A percentile compares a stretch with the other conserved stretches of the same genome.
phyloP scores from a whole-genome alignment of 2,797 vertebrate species.

The Chelon auratus region DNA sequence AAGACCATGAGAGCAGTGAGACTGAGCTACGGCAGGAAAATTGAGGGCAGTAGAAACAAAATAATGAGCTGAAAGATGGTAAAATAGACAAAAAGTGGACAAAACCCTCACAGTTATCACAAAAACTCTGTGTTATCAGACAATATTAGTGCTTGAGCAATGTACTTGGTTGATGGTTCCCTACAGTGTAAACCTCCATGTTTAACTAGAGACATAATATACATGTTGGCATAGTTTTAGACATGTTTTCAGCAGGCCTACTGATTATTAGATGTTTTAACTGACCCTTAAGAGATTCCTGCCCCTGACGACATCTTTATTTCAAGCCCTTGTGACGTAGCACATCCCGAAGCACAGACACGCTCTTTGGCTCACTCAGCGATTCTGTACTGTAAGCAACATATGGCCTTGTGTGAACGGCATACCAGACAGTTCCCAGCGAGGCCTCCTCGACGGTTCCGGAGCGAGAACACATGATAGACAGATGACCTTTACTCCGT shows the following conservation, averaged over 20 bases:
- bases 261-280: slow-evolving; percentile 10
- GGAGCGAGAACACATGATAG: slow-evolving; percentile 50
- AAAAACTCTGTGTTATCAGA: too few relatives aligned
- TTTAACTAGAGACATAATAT: background rate
- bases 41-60: background rate
- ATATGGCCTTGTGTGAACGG: slow-evolving; percentile 70
- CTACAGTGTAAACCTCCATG: background rate
- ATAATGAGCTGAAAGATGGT: background rate
- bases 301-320: slow-evolving; percentile 45
- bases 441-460: slow-evolving; percentile 32
- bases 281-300: slow-evolving; percentile 43
- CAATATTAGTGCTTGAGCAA: background rate
- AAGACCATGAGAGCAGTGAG: background rate
- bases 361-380: slow-evolving; percentile 53
- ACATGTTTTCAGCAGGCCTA: background rate
- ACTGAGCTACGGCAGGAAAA: background rate
- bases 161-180: too few relatives aligned
- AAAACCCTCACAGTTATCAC: too few relatives aligned
- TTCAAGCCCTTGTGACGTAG: slow-evolving; percentile 23
- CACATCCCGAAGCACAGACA: slow-evolving; percentile 40
- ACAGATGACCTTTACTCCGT: slow-evolving; percentile 65
- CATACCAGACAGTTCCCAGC: slow-evolving; percentile 59
- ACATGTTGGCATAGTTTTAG: background rate
- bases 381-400: slow-evolving; percentile 51
- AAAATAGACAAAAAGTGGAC: background rate